Evolutionary conservation across 2,888 invertebrate species (phyloP).

Genomic region (Drosophila peninsularis): DNA sequence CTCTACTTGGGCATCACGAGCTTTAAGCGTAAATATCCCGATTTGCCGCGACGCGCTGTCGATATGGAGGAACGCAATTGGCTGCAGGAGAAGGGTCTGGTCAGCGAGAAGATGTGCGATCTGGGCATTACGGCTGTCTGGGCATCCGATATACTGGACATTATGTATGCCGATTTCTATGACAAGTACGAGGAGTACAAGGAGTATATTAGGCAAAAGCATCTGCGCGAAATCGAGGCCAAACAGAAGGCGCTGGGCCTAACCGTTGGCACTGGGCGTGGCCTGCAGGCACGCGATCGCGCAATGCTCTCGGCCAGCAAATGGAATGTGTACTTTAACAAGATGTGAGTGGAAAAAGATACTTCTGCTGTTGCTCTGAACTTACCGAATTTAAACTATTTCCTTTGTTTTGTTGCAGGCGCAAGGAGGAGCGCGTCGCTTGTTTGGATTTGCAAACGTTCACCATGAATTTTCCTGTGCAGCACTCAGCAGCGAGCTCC

Average conservation of each 20-base stretch:
- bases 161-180: conserved; percentile 97
- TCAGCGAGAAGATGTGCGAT: conserved; percentile 96
- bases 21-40: conserved; percentile 98
- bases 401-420: conserved; percentile 67
- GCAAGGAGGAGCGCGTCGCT: conserved; percentile 91
- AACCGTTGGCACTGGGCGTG: conserved; percentile 82
- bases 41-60: conserved; percentile 91
- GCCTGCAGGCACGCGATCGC: conserved; percentile 88
- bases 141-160: conserved; percentile 96
- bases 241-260: conserved; percentile 87
- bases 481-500: conserved; percentile 85
- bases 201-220: conserved; percentile 86
- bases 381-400: neutral
- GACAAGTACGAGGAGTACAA: conserved; percentile 97
- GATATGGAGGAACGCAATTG: conserved; percentile 96
- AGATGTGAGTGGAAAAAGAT: conserved; percentile 80
- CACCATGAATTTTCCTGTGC: conserved; percentile 91
- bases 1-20: conserved; percentile 97
- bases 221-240: conserved; percentile 88
- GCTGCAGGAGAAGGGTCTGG: conserved; percentile 92
- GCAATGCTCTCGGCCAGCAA: conserved; percentile 94
- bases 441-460: conserved; percentile 97
- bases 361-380: neutral
- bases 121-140: conserved; percentile 96
- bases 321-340: conserved; percentile 95